These are phyloP conservation scores for Brachionus manjavacas DNA, from an alignment of 1,140 invertebrate genomes.

Conservation along the genomic window DNA sequence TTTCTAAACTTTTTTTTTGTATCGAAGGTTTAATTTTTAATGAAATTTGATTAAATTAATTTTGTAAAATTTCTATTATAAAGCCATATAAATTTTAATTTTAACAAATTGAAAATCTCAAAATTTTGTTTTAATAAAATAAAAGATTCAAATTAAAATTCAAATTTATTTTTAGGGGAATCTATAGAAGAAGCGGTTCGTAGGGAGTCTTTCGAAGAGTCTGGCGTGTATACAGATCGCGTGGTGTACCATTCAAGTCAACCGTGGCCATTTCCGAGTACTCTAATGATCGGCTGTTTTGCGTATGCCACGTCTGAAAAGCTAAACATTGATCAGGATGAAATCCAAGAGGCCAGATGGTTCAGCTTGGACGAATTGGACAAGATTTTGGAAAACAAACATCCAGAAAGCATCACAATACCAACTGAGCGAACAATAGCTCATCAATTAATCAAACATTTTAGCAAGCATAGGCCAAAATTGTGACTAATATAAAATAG, in stretches of 20 bases:
- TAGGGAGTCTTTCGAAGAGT: conserved; percentile 63
- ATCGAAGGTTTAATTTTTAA: no score
- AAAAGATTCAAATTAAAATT: neutral
- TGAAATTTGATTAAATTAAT: no score
- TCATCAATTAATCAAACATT: conserved; percentile 60
- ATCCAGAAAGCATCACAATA: conserved; percentile 55
- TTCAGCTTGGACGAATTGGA: conserved; percentile 59
- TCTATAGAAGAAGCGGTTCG: conserved; percentile 61
- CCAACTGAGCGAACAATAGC: conserved; percentile 61
- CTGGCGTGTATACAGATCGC: conserved; percentile 59
- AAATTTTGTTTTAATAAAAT: no score
- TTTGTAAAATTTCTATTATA: no score
- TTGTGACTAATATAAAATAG: neutral
- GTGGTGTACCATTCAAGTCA: conserved; percentile 61
- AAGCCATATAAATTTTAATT: no score
- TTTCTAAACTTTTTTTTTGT: no score
- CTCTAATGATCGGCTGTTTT: conserved; percentile 62
- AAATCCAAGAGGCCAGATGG: conserved; percentile 62
- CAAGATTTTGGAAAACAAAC: conserved; percentile 51
- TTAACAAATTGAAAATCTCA: no score
- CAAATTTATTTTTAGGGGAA: conserved; percentile 58
- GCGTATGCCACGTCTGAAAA: conserved; percentile 54
- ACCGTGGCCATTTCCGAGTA: conserved; percentile 63
- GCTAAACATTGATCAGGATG: conserved; percentile 58
- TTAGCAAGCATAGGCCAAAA: conserved; percentile 47